These are phyloP conservation scores for Lepidurus packardi DNA, from an alignment of 1,140 invertebrate genomes.

Conservation along the genomic window DNA sequence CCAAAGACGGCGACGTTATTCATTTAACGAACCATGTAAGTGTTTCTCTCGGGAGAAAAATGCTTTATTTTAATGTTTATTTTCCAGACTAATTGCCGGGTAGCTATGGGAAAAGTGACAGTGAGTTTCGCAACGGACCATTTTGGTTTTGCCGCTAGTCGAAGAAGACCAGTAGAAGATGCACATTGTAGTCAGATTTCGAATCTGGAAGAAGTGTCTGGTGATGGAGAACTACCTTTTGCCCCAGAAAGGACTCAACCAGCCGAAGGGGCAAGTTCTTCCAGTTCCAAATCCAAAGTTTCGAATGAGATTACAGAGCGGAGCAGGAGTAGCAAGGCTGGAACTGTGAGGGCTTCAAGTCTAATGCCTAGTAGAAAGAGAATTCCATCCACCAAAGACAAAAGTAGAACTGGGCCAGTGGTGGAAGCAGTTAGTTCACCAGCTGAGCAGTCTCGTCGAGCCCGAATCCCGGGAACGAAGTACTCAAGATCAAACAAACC, in stretches of 20 bases:
- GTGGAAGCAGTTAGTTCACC: neutral
- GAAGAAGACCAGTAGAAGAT: neutral
- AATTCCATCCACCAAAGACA: no score
- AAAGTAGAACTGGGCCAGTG: neutral
- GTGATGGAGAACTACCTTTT: neutral
- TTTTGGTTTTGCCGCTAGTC: neutral
- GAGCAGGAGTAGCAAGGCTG: no score
- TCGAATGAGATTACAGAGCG: neutral
- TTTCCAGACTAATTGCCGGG: conserved; percentile 23
- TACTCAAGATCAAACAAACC: neutral
- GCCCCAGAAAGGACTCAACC: neutral
- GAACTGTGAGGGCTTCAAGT: no score
- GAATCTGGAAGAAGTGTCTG: neutral
- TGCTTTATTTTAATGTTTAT: neutral
- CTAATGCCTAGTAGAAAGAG: no score
- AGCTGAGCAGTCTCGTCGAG: neutral
- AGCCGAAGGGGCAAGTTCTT: neutral
- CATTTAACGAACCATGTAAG: conserved; percentile 12
- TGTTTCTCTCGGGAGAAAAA: neutral
- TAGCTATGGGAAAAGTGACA: conserved; percentile 23
- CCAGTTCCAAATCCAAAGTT: neutral
- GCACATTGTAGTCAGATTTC: neutral
- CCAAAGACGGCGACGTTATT: neutral
- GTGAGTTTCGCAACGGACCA: neutral
- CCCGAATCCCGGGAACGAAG: neutral